Evolutionary conservation across 2,888 invertebrate species (phyloP), one percentile per base, ranked within the genome.

Genomic region (Meiosimyza decipiens): DNA sequence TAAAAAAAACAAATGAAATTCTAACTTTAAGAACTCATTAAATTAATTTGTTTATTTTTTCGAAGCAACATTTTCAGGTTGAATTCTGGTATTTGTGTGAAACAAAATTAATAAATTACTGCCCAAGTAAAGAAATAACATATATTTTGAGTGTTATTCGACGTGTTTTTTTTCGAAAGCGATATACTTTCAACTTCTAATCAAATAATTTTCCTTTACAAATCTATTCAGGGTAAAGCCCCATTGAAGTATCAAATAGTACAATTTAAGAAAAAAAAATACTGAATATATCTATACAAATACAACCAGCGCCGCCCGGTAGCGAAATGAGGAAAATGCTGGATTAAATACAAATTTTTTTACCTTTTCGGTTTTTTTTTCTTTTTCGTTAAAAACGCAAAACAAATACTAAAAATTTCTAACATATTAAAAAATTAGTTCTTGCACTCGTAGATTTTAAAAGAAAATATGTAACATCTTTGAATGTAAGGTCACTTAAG

Each of bases 311-410:
- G 11, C 40, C 62, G 52, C 47, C 54, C 77, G 85, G 84, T 84
- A 84, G 84, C 85, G 85, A 84, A 85, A 85, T 84, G 82, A 83
- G 84, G 85, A 80, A 63, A 82, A 79, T 82, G 80, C 82, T 84
- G 84, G 84, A 84, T 85, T 71, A 16, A 47, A 49, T 57, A 57
- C 22, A 57, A 59, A 9, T 28, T 18, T 57, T 28, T 22, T n/a
- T 18, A 4, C 3, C 13, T 60, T 54, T 28, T 60, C 15, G 16
- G 15, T 28, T 60, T 11, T n/a, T 22, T 60, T 60, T 60, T 60
- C 9, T 22, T n/a, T 60, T 15, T 28, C 5, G 15, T 60, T 7
- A 60, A 1, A n/a, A 18, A 22, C 18, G 18, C 2, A 54, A 54
- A 12, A 54, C n/a, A 18, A 40, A 40, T 9, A 40, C 9, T 40